phyloP scores from a whole-genome alignment of 23 tunicate genomes.

The Ciona savignyi region DNA sequence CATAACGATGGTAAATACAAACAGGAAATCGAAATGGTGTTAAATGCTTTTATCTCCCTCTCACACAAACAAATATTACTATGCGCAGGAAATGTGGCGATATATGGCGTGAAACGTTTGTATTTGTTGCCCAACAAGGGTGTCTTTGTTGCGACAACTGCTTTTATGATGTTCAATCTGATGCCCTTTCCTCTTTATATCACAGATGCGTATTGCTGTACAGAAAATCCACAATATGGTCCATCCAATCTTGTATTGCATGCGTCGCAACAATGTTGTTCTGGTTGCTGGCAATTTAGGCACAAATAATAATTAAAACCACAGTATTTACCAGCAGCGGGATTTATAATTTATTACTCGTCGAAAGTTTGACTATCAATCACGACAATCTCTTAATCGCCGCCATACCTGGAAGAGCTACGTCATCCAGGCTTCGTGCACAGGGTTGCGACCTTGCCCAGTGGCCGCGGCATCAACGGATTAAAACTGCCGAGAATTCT shows the following conservation, averaged over 20 bases:
- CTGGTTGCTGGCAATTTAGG: too few species aligned
- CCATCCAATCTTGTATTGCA: too few species aligned
- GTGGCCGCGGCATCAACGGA: not conserved
- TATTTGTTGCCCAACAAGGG: not conserved
- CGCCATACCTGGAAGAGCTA: not conserved
- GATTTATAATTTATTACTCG: not conserved
- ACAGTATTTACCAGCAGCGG: too few species aligned
- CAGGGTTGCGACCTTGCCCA: slow-evolving; percentile 1
- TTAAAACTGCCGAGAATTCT: slow-evolving; percentile 1
- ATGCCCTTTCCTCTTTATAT: too few species aligned
- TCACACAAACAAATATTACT: not conserved
- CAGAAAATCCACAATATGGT: too few species aligned
- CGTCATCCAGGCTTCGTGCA: not conserved
- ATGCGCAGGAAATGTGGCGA: not conserved
- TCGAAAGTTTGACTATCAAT: not conserved
- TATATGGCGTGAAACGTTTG: not conserved
- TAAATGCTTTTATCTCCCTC: not conserved
- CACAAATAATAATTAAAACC: too few species aligned
- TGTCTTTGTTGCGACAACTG: not conserved
- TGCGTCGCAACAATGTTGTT: too few species aligned
- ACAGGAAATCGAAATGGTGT: not conserved
- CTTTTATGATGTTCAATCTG: too few species aligned
- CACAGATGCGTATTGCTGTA: too few species aligned
- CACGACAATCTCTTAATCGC: not conserved
- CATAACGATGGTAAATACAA: not conserved